Conservation (phyloP, 2,888 invertebrate genomes). For the Melinaea marsaeus region DNA sequence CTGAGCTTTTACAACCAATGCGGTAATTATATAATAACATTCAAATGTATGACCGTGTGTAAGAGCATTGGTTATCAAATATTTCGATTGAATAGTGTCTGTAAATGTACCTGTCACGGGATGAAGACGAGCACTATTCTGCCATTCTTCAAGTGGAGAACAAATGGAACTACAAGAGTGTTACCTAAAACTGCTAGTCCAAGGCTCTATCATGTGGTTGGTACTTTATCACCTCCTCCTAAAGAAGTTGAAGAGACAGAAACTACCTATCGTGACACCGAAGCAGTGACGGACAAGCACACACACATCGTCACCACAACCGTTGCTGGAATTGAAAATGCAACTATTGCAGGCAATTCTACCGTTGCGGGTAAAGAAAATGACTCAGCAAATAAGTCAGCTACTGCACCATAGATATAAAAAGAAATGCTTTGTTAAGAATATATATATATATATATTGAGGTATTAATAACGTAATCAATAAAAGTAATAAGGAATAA, state of each 20-base stretch:
- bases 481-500: too few species aligned
- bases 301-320: neutral
- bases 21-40: conserved; percentile 45
- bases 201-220: conserved; percentile 49
- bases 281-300: neutral
- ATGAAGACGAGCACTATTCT: conserved; percentile 51
- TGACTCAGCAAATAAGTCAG: neutral
- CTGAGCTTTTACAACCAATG: conserved; percentile 50
- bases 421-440: too few species aligned
- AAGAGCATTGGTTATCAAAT: conserved; percentile 57
- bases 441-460: too few species aligned
- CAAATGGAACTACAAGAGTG: conserved; percentile 51
- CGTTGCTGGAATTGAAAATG: neutral
- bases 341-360: conserved; percentile 4
- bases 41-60: conserved; percentile 60
- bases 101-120: conserved; percentile 59
- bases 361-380: neutral
- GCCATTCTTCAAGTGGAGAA: conserved; percentile 57
- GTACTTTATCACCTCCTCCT: conserved; percentile 47
- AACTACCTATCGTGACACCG: neutral
- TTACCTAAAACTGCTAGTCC: conserved; percentile 48
- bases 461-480: too few species aligned
- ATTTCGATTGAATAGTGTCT: conserved; percentile 47
- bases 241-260: neutral
- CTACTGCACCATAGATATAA: neutral